phyloP scores from a whole-genome alignment of 1,140 invertebrate genomes.

The Drosophila arawakana region DNA sequence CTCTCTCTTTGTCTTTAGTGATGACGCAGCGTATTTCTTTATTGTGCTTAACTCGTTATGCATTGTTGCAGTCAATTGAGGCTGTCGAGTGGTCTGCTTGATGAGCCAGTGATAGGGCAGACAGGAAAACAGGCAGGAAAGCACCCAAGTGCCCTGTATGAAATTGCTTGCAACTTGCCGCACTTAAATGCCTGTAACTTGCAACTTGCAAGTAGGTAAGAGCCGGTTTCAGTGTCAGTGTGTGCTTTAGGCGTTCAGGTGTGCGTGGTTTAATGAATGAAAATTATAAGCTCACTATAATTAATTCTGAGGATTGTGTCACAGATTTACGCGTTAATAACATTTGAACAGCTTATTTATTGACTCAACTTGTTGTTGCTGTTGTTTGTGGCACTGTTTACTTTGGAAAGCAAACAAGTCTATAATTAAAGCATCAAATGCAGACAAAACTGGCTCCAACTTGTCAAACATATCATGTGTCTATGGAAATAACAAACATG shows the following conservation, averaged over 20 bases:
- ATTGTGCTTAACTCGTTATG: constrained; percentile 72
- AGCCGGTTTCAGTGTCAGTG: constrained; percentile 61
- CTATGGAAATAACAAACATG: constrained; percentile 35
- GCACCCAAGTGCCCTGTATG: constrained; percentile 39
- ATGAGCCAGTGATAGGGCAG: constrained; percentile 71
- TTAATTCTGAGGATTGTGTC: constrained; percentile 34
- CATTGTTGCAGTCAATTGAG: constrained; percentile 63
- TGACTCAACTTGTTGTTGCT: constrained; percentile 46
- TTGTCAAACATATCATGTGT: constrained; percentile 46
- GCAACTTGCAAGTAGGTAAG: constrained; percentile 41
- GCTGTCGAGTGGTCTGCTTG: constrained; percentile 39
- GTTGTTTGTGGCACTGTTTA: constrained; percentile 30
- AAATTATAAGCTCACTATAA: constrained; percentile 54
- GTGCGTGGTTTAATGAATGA: constrained; percentile 65
- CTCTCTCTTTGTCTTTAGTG: constrained; percentile 1
- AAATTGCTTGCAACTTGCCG: constrained; percentile 31
- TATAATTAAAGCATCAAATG: constrained; percentile 78
- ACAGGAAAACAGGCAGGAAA: background rate
- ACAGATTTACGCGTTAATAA: constrained; percentile 62
- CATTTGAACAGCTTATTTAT: constrained; percentile 75
- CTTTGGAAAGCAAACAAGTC: constrained; percentile 45
- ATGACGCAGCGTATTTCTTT: constrained; percentile 62
- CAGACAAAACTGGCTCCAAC: constrained; percentile 46
- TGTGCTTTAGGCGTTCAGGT: constrained; percentile 38
- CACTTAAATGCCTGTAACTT: constrained; percentile 44